These are phyloP conservation scores for Crotalus viridis DNA, from an alignment of 2,113 vertebrate genomes.

Conservation along the genomic window DNA sequence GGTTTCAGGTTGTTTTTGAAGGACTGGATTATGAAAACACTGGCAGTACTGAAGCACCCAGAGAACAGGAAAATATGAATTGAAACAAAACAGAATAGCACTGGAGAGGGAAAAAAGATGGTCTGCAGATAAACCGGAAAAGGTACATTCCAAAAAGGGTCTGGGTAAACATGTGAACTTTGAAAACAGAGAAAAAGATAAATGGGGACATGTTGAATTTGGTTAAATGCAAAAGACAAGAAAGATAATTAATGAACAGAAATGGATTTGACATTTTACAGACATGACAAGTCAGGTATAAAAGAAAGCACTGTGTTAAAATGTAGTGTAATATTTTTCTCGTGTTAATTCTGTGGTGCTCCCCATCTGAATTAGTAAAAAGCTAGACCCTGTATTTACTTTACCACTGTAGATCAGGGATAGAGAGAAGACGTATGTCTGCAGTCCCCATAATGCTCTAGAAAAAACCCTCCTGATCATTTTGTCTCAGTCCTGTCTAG, in stretches of 20 bases:
- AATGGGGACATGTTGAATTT: background rate
- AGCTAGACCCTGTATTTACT: background rate
- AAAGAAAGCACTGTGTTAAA: background rate
- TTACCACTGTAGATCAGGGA: background rate
- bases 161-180: background rate
- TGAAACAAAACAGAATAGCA: background rate
- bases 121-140: background rate
- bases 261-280: background rate
- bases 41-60: background rate
- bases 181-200: background rate
- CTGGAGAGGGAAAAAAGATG: background rate
- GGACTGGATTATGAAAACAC: background rate
- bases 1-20: background rate
- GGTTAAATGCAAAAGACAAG: background rate
- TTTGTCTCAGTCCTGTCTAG: background rate
- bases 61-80: background rate
- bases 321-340: background rate
- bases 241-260: background rate
- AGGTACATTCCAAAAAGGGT: background rate
- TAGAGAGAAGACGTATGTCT: background rate
- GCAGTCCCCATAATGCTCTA: background rate
- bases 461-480: background rate
- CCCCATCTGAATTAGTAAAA: background rate
- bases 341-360: background rate
- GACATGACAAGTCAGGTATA: background rate